Percentiles rank a stretch among this genome's conserved stretches.
Evolutionary conservation across 2,113 vertebrate genomes (phyloP).

Genomic region (Chaetodon auriga): DNA sequence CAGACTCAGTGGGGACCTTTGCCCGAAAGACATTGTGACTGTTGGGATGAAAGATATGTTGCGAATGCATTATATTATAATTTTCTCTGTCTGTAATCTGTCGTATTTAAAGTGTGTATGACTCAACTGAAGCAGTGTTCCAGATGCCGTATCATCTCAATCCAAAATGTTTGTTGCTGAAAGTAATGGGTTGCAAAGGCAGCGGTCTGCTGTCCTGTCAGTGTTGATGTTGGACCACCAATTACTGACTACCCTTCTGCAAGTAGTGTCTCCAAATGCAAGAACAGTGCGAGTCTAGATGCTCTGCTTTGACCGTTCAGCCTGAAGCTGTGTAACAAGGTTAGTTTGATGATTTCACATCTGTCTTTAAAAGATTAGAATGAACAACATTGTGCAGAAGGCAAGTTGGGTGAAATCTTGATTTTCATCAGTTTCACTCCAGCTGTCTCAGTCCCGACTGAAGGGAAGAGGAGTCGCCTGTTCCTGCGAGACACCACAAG

Average conservation of each 20-base stretch:
- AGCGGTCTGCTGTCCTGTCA: background rate
- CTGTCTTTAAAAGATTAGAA: background rate
- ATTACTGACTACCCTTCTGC: background rate
- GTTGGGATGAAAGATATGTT: background rate
- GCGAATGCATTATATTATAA: background rate
- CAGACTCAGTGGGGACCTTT: slow-evolving; percentile 25
- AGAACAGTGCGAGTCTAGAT: background rate
- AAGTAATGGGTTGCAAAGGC: background rate
- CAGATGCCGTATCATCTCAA: background rate
- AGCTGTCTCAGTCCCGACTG: background rate
- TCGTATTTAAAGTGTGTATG: background rate
- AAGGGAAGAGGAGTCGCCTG: background rate
- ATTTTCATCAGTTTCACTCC: slow-evolving; percentile 33
- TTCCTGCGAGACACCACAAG: slow-evolving; percentile 47
- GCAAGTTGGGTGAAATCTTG: slow-evolving; percentile 17
- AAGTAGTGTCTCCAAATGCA: background rate
- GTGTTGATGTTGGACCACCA: background rate
- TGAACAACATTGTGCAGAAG: background rate
- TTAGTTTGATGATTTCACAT: background rate
- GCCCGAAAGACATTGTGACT: background rate
- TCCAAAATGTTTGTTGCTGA: background rate
- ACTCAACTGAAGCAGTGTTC: background rate
- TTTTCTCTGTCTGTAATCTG: background rate
- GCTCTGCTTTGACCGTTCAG: background rate
- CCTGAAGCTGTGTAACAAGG: slow-evolving; percentile 1